Percentiles rank a stretch among this genome's conserved stretches.
Conservation (phyloP, 2,888 invertebrate genomes). For the Pomacea canaliculata region DNA sequence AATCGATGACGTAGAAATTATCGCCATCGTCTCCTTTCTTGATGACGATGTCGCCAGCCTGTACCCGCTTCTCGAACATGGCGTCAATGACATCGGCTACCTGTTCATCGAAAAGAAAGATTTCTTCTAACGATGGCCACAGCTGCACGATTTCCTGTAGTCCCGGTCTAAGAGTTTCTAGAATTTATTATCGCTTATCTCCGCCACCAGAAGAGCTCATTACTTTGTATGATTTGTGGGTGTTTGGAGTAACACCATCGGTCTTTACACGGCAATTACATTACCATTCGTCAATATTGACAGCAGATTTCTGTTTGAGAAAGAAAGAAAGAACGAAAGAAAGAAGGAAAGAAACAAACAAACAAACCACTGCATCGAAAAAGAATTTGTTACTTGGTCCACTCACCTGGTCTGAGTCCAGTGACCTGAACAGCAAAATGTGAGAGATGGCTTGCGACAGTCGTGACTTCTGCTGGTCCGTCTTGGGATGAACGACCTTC, state of each 20-base stretch:
- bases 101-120: slow-evolving; percentile 6
- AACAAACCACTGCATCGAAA: no score
- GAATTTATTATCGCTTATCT: no score
- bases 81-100: slow-evolving; percentile 66
- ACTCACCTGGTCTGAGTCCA: slow-evolving; percentile 67
- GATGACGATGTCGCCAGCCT: slow-evolving; percentile 66
- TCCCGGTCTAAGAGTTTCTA: no score
- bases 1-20: slow-evolving; percentile 70
- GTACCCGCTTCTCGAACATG: slow-evolving; percentile 67
- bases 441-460: slow-evolving; percentile 61
- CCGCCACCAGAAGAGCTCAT: no score
- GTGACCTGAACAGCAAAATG: slow-evolving; percentile 64
- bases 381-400: background rate
- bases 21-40: slow-evolving; percentile 69
- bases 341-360: no score
- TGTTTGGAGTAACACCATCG: no score
- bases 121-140: background rate
- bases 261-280: no score
- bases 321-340: no score
- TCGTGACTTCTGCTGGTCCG: slow-evolving; percentile 63
- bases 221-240: no score
- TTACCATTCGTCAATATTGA: no score
- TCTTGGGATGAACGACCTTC: slow-evolving; percentile 64
- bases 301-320: no score
- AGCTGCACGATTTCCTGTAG: no score